Evolutionary conservation across 1,140 invertebrate genomes (phyloP), one percentile per base, ranked within the genome.

Genomic region (Drosophila micromelanica): DNA sequence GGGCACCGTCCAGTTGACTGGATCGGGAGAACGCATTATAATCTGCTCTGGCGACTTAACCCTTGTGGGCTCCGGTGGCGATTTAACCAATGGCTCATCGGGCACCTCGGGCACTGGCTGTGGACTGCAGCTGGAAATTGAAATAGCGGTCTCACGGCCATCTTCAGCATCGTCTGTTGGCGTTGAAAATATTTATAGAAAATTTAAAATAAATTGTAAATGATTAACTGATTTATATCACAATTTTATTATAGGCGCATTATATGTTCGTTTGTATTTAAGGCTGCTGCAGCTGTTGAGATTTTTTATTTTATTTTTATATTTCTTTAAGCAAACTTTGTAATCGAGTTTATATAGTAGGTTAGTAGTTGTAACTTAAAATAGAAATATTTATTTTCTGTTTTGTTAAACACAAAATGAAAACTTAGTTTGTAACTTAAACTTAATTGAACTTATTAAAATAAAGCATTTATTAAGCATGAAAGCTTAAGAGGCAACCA

Each of bases 21-120:
- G 96, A 92, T 97, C 97, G 5, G 97, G 97, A 8, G 96, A 97
- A 52, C 96, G 95, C 95, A 98, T 96, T 80, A 97, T 95, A 93
- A 97, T 96, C 91, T 98, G 97, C 92, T 98, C 97, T 5, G 97
- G 97, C 2, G 97, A 98, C 93, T 98, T 98, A 57, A 98, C 97
- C 74, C 97, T 93, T 15, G 97, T 98, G 37, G 97, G 97, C 82
- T 98, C 97, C 17, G 97, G 96, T 4, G 97, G 97, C 15, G 96
- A 97, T 92, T 98, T 97, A 45, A 97, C 96, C 55, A 97, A 94
- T 17, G 95, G 95, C 69, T 96, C 95, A 78, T 94, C 92, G 30
- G 92, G 85, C 64, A 91, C 85, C 56, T 92, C 91, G 46, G 91
- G 92, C 65, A 89, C 90, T 64, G 90, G 76, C 71, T 92, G 89